Base-by-base conservation (phyloP, 2,113 vertebrate species). In the Astatoreochromis straeleni region DNA sequence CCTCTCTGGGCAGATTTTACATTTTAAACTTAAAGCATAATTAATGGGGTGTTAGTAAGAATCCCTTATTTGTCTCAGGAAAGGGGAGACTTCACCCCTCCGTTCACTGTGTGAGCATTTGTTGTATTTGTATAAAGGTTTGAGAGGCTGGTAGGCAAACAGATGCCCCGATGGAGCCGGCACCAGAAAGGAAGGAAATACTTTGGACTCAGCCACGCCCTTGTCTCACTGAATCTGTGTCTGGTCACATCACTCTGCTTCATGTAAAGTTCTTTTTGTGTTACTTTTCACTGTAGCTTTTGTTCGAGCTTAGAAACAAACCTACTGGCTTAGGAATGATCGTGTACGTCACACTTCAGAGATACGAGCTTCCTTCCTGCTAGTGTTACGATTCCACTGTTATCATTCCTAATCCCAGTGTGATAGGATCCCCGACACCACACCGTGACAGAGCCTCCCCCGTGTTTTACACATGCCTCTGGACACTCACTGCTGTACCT, bases 141-240 rank as follows among this genome's bases (percentile, higher is more conserved):
- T 7, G 5, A 80, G 68, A 51, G 11, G 33, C 70, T 73, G 10
- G 29, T n/a, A 8, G 55, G 83, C 68, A 73, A 68, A 33, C 19
- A 84, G 0, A 87, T 65, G 81, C 49, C 13, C 81, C 3, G 8
- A 54, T 60, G 38, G 58, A 85, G 70, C n/a, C 29, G n/a, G 88
- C 80, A 81, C 6, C 83, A 81, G 45, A 38, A 85, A 89, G 81
- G 84, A 85, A 63, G 58, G 58, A 63, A 63, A 63, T 33, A 19
- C 81, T 84, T 26, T 79, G 70, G 90, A 84, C 80, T 33, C 65
- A 85, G 53, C 26, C 86, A 91, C 87, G 92, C 21, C 26, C 54
- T 29, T 60, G 86, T 55, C 68, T 80, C 40, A 33, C 13, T 51
- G 31, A 40, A 6, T 31, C 73, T 29, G 33, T n/a, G 29, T 53